Base-by-base conservation (phyloP, 2,113 vertebrate genomes). In the Mesocricetus auratus region DNA sequence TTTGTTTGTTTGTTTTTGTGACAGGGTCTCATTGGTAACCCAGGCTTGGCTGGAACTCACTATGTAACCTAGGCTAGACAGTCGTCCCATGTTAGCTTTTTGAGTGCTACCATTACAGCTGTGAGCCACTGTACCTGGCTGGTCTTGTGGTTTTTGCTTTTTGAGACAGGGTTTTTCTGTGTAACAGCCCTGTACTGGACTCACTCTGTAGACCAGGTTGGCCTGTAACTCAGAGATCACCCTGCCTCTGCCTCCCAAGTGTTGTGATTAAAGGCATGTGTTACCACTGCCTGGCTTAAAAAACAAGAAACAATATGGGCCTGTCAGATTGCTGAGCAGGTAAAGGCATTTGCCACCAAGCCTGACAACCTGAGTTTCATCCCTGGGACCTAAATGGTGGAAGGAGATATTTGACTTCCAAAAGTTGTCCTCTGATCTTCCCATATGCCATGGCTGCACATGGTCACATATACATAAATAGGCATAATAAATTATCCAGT, bases 401-500 rank as follows among this genome's bases (percentile, higher is more conserved):
- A 45, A 86, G 60, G 16, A 86, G 39, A 86, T 39, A 86, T 45
- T 9, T 86, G 42, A 66, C 60, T 33, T 86, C 16, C 9, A 47
- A 42, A 64, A 66, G 39, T 47, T 85, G 39, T 47, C 26, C 60
- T 83, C 58, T 64, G 58, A 85, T 8, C 58, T 64, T 39, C 15
- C 9, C 39, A 45, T 4, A 85, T 83, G n/a, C n/a, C n/a, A 62
- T 83, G 81, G 24, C 15, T 66, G 10, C 17, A 66, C 29, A 86
- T 86, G 60, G 19, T 11, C 31, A 86, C 45, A 69, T 21, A 86
- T 69, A 36, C 19, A 68, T 68, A 69, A 69, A 86, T 68, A 64
- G 39, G 21, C 62, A 50, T 12, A 47, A 86, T 69, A 92, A 94
- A 9, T 95, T 87, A 91, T 33, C 94, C 96, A 94, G 79, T 95